Evolutionary conservation across 2,888 invertebrate genomes (phyloP), one percentile per base, ranked within the genome.

Genomic region (Epinotia ramella): DNA sequence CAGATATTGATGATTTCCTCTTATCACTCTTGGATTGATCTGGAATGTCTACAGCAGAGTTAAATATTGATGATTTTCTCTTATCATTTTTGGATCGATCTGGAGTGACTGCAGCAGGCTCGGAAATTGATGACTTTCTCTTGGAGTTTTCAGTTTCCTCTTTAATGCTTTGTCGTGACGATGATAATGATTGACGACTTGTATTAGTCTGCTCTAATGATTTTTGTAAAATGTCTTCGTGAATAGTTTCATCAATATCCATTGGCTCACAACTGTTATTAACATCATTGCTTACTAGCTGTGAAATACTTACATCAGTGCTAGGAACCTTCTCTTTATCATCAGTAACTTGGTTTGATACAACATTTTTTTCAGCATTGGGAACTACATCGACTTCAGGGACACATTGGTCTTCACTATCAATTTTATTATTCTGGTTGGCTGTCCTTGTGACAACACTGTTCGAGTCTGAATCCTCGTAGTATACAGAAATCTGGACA

Each of bases 211-310:
- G 28, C 12, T 63, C 49, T 33, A 59, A 16, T 18, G 49, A 83
- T 72, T 83, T 77, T 44, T 89, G 77, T 13, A 88, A 83, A 49
- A 87, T 73, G 83, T 86, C 88, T 77, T 84, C 87, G 64, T 91
- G 89, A 73, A 94, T 86, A 13, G 92, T 90, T 85, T 90, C 92
- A 84, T 94, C 94, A 81, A 94, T 84, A 83, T 94, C 94, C 94
- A 94, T 94, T 33, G 94, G 93, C 83, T 94, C 94, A 80, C 87
- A 89, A 76, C 85, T 86, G 44, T 86, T 80, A 80, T 88, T 84
- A 62, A 66, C 67, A 49, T 18, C 63, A 18, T 73, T 59, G n/a
- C 20, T n/a, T 53, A 64, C 73, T 46, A 76, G 40, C 65, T 71
- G 69, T 9, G 57, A 28, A 46, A 76, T 76, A 49, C 59, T 77